phyloP scores from a whole-genome alignment of 1,140 invertebrate species.

The Pseudomyrmex cubaensis region DNA sequence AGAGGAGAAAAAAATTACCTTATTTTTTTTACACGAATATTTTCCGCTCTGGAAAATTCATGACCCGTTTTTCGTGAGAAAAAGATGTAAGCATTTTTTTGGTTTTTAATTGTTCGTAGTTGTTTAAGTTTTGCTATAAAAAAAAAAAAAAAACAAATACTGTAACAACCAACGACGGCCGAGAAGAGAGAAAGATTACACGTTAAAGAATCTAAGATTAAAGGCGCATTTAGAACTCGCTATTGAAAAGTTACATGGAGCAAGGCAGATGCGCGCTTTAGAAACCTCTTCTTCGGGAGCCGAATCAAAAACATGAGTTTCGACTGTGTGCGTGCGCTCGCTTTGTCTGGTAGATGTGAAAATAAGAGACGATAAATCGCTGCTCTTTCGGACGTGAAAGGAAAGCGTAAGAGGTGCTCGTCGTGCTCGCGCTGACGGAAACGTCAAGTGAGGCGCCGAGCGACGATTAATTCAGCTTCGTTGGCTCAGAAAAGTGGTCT shows the following conservation, averaged over 20 bases:
- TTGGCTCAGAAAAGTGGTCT: slow-evolving; percentile 65
- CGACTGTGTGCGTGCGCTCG: slow-evolving; percentile 39
- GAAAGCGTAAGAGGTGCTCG: slow-evolving; percentile 54
- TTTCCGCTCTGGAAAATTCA: background rate
- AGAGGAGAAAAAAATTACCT: background rate
- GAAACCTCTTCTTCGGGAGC: slow-evolving; percentile 48
- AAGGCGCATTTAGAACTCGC: slow-evolving; percentile 12
- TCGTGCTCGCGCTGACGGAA: slow-evolving; percentile 46
- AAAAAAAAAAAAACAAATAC: background rate
- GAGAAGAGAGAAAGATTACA: background rate
- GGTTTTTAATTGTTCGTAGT: too few species aligned
- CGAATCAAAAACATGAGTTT: slow-evolving; percentile 46
- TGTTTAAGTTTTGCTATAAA: background rate
- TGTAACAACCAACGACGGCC: background rate
- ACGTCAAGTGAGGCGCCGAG: slow-evolving; percentile 45
- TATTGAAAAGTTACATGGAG: slow-evolving; percentile 15
- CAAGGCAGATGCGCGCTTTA: slow-evolving; percentile 18
- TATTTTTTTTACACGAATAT: background rate
- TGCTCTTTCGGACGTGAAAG: slow-evolving; percentile 58
- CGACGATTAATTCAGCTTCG: slow-evolving; percentile 69
- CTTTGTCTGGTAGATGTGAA: slow-evolving; percentile 59
- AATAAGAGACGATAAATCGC: slow-evolving; percentile 64
- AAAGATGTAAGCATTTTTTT: too few species aligned
- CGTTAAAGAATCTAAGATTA: slow-evolving; percentile 5
- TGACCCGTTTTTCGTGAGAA: background rate